phyloP scores from a whole-genome alignment of 2,113 vertebrate species.

The Cebidichthys violaceus region DNA sequence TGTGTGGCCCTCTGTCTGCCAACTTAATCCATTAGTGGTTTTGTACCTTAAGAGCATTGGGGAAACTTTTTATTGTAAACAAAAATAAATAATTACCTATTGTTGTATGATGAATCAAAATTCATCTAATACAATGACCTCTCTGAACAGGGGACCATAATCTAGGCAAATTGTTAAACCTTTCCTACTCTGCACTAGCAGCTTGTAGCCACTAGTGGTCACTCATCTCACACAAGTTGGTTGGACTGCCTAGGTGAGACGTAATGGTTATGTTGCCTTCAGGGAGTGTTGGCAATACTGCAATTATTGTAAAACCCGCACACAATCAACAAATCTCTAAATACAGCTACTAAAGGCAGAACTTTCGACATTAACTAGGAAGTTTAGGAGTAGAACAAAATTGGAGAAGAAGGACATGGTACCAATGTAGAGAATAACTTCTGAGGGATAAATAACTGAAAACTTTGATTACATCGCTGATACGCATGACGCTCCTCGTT shows the following conservation, averaged over 20 bases:
- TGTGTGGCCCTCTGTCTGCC: too few species aligned
- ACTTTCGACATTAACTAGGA: fast-evolving
- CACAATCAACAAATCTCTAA: background rate
- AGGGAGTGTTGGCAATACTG: background rate
- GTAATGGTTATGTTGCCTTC: slow-evolving; percentile 37
- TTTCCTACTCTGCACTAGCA: background rate
- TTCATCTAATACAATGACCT: background rate
- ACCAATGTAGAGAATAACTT: background rate
- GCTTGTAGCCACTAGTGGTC: slow-evolving; percentile 68
- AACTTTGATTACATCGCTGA: background rate
- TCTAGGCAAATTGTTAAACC: background rate
- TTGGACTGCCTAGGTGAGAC: too few species aligned
- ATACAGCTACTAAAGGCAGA: fast-evolving
- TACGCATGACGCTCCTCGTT: background rate
- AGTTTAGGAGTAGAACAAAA: fast-evolving
- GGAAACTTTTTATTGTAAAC: background rate
- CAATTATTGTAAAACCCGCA: fast-evolving
- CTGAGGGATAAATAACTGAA: background rate
- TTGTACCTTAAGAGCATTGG: background rate
- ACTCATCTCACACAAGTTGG: background rate
- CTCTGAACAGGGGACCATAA: background rate
- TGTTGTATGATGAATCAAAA: background rate
- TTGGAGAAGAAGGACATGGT: background rate
- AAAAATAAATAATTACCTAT: background rate
- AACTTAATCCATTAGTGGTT: background rate